Percentiles rank a stretch among this genome's conserved stretches.
Conservation (phyloP, 2,888 invertebrate species). For the Orchesellides sinensis region DNA sequence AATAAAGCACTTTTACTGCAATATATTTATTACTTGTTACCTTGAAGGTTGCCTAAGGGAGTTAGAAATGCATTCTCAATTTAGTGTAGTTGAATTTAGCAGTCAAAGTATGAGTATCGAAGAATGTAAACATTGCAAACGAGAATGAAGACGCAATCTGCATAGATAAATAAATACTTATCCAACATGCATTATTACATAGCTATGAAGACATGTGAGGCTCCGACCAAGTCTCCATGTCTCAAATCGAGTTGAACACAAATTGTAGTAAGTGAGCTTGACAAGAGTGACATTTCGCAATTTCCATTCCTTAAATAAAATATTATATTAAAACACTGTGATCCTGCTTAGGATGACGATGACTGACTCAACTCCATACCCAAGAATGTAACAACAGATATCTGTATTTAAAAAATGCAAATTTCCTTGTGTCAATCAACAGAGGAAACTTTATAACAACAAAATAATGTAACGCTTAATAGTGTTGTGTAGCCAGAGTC, state of each 20-base stretch:
- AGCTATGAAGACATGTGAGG: no score
- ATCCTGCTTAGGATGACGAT: not conserved
- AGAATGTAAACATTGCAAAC: not conserved
- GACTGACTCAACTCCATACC: not conserved
- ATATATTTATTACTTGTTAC: not conserved
- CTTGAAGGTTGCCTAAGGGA: not conserved
- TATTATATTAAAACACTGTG: not conserved
- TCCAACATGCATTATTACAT: not conserved
- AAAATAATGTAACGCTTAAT: no score
- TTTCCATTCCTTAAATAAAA: not conserved
- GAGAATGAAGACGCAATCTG: not conserved
- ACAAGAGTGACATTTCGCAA: conserved; percentile 26
- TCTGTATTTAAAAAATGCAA: conserved; percentile 24
- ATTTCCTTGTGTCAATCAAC: conserved; percentile 52
- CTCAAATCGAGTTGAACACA: not conserved
- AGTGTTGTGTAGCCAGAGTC: no score
- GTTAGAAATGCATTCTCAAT: not conserved
- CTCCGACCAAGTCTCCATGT: no score
- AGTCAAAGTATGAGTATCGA: no score
- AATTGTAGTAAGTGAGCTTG: conserved; percentile 13
- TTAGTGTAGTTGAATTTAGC: no score
- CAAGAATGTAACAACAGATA: not conserved
- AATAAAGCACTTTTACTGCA: conserved; percentile 6
- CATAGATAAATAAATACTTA: no score
- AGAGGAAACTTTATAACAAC: conserved; percentile 2